phyloP scores from a whole-genome alignment of 2,797 vertebrate species.

The Acipenser transmontanus region DNA sequence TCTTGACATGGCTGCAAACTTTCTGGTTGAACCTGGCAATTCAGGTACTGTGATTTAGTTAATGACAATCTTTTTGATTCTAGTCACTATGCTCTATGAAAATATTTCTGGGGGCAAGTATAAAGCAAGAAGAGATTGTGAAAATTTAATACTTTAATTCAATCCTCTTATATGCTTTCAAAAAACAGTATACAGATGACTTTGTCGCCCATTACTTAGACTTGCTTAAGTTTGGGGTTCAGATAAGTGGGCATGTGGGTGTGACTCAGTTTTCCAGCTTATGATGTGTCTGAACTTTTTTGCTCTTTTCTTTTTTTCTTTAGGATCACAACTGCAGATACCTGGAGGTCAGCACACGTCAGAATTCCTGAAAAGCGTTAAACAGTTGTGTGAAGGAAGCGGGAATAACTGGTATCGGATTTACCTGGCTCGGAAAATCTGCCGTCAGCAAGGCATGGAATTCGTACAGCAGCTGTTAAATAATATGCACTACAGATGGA shows the following conservation, averaged over 20 bases:
- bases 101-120: too few species aligned
- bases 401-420: conserved; percentile 77
- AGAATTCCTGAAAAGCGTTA: conserved; percentile 49
- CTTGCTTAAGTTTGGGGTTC: background rate
- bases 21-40: conserved; percentile 43
- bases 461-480: conserved; percentile 66
- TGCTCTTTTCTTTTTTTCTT: background rate
- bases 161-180: too few species aligned
- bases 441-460: conserved; percentile 66
- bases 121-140: too few species aligned
- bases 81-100: too few species aligned
- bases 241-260: background rate
- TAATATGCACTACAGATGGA: conserved; percentile 53
- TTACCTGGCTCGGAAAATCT: conserved; percentile 77
- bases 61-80: too few species aligned
- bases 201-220: too few species aligned
- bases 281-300: conserved; percentile 7
- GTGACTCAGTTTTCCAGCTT: background rate
- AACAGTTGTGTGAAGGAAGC: conserved; percentile 46
- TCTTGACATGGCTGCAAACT: conserved; percentile 61
- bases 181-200: too few species aligned
- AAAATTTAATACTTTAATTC: too few species aligned
- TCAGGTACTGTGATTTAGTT: too few species aligned
- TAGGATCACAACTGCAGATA: conserved; percentile 25
- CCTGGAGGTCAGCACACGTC: conserved; percentile 12